Conservation (phyloP, 2,113 vertebrate genomes). For the Mus musculus region DNA sequence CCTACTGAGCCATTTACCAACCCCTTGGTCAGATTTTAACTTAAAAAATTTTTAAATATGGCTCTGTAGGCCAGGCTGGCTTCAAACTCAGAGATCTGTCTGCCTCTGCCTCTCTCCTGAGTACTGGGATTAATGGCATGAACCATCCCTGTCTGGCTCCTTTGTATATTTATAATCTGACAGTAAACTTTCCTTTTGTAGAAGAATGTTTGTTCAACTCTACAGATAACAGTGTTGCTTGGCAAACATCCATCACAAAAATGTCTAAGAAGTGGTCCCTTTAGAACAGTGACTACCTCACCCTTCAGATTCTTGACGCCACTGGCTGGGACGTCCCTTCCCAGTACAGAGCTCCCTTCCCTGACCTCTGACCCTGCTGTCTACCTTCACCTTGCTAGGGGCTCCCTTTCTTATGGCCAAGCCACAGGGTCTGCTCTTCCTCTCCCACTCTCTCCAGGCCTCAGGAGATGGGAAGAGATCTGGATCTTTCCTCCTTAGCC, state of each 20-base stretch:
- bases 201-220: conserved; percentile 43
- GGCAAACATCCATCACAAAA: conserved; percentile 14
- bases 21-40: not conserved
- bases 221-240: not conserved
- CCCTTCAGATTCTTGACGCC: not conserved
- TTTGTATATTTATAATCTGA: conserved; percentile 60
- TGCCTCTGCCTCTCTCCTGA: not conserved
- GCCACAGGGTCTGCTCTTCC: not conserved
- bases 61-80: not conserved
- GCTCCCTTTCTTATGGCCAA: not conserved
- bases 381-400: not conserved
- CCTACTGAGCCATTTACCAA: not conserved
- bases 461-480: not conserved
- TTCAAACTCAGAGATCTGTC: not conserved
- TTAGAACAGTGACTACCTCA: not conserved
- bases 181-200: conserved; percentile 27
- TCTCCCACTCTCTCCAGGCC: not conserved
- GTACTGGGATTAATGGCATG: not conserved
- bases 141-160: not conserved
- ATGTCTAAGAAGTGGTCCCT: not conserved
- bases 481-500: not conserved
- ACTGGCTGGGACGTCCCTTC: not conserved
- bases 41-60: not conserved
- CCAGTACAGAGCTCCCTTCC: no score
- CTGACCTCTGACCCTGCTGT: not conserved